Base-by-base conservation (phyloP, 2,888 invertebrate species). In the Cephus rjabovi region DNA sequence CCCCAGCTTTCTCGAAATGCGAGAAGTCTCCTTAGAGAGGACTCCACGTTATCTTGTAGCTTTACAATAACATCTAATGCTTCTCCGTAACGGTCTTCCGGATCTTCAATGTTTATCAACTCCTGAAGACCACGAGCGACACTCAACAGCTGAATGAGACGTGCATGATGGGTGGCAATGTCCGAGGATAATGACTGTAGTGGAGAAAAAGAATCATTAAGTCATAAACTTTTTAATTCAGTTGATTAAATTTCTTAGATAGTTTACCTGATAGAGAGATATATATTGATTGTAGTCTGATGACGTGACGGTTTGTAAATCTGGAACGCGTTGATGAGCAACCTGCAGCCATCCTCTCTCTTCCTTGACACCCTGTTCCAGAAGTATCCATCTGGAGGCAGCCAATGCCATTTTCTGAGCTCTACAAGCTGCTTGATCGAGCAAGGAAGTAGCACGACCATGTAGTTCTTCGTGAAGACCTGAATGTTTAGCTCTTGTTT, bases 231-330 rank as follows among this genome's bases (percentile, higher is more conserved):
- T 23, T 23, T 56, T 23, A 23, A 40, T 40, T 56, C 56, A 34
- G 34, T 2, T 15, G 31, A 71, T 71, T 71, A 15, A 15, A 34
- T 71, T 34, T 71, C 12, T 71, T 56, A 23, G 56, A 56, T 79
- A 35, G 76, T 81, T 85, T 83, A 92, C 93, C 90, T 93, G 96
- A 89, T 97, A 96, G 0, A 97, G 92, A 69, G 96, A 96, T 40
- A 96, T 96, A 87, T 96, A 97, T 86, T 96, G 96, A 88, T 97
- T 96, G 86, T 96, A 97, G 88, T 97, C 97, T 12, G 95, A 95
- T 1, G 97, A 96, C 0, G 96, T 96, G 0, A 97, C 96, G 30
- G 95, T 95, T 69, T 94, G 95, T 1, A 97, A 92, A 88, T 97
- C 96, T 0, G 97, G 97, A 2, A 97, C 95, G 84, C 97, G 93